A percentile compares a stretch with the other conserved stretches of the same genome.
Conservation (phyloP, 2,888 invertebrate species). For the Schrankia costaestrigalis region DNA sequence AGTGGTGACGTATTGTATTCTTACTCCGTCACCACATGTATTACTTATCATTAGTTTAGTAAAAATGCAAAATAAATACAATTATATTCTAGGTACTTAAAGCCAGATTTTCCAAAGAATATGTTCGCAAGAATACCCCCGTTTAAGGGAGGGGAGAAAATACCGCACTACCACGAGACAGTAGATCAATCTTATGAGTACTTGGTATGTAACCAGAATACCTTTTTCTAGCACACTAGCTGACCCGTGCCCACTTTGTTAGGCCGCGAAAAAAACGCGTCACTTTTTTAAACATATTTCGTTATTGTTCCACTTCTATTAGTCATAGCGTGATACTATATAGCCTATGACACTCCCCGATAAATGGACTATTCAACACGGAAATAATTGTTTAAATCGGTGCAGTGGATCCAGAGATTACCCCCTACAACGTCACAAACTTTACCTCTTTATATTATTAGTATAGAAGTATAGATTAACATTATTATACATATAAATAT, state of each 20-base stretch:
- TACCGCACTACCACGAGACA: slow-evolving; percentile 37
- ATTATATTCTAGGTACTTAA: slow-evolving; percentile 48
- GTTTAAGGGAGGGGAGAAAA: neutral
- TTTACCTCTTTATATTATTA: too few relatives aligned
- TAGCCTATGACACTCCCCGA: too few relatives aligned
- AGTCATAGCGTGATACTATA: too few relatives aligned
- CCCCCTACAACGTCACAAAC: too few relatives aligned
- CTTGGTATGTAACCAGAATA: neutral
- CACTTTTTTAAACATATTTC: too few relatives aligned
- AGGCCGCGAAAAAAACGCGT: too few relatives aligned
- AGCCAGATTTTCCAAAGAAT: slow-evolving; percentile 55
- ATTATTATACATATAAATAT: too few relatives aligned
- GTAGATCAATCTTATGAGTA: slow-evolving; percentile 44
- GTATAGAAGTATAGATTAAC: too few relatives aligned
- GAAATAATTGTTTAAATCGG: neutral
- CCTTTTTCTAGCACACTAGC: neutral
- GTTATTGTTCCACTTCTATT: too few relatives aligned
- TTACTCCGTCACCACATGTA: too few relatives aligned
- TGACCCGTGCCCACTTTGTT: too few relatives aligned
- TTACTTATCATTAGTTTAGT: neutral
- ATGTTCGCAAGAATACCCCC: slow-evolving; percentile 37
- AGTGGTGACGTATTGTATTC: too few relatives aligned
- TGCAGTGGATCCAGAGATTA: neutral
- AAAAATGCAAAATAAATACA: neutral
- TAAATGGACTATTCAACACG: neutral